Conservation (phyloP, 2,888 invertebrate genomes). For the Aleiodes leptofemur region DNA sequence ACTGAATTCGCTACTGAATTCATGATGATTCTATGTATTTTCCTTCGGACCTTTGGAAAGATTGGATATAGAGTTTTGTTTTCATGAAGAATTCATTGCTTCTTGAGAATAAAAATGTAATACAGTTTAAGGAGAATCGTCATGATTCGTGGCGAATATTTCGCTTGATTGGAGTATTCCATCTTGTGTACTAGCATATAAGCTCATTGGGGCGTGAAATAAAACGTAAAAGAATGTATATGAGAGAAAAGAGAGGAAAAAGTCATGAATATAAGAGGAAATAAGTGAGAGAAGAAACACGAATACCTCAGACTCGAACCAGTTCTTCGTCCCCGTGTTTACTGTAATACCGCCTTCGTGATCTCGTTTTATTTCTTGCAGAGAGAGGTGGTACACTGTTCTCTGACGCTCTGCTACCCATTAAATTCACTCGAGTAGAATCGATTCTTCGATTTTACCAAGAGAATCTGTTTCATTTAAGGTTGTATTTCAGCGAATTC, state of each 20-base stretch:
- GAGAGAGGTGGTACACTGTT: constrained; percentile 6
- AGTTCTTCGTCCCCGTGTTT: constrained; percentile 49
- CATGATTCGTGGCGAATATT: constrained; percentile 18
- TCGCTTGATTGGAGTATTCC: constrained; percentile 37
- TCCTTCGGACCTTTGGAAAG: neutral
- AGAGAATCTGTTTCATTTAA: constrained; percentile 3
- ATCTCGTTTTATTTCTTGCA: constrained; percentile 36
- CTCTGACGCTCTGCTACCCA: constrained; percentile 25
- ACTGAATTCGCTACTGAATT: too few relatives aligned
- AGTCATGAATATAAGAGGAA: constrained; percentile 21
- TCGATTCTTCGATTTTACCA: constrained; percentile 22
- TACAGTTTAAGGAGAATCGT: constrained; percentile 10
- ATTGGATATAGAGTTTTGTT: neutral
- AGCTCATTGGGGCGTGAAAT: constrained; percentile 32
- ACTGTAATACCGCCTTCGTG: constrained; percentile 40
- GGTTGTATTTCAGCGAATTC: neutral
- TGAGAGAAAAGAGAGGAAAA: constrained; percentile 25
- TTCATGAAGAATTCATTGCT: neutral
- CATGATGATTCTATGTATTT: too few relatives aligned
- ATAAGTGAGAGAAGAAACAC: constrained; percentile 47
- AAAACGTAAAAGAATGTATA: constrained; percentile 20
- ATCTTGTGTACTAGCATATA: constrained; percentile 13
- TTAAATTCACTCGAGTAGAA: constrained; percentile 32
- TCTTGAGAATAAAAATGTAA: neutral
- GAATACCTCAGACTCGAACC: constrained; percentile 41